Percentiles rank a stretch among this genome's conserved stretches.
Evolutionary conservation across 2,797 vertebrate genomes (phyloP).

Genomic region (Hemitrygon akajei): DNA sequence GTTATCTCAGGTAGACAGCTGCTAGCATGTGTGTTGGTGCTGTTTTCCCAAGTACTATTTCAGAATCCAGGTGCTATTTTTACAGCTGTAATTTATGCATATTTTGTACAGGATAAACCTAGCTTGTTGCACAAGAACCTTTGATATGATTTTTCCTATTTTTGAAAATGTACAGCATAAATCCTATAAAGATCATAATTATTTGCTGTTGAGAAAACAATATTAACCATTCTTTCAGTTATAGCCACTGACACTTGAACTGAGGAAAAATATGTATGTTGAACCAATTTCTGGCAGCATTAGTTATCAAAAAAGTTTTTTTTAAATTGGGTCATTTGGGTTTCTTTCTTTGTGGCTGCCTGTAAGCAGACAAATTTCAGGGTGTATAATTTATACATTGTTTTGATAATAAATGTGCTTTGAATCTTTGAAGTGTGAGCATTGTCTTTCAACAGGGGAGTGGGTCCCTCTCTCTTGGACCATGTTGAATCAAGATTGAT

Average conservation of each 20-base stretch:
- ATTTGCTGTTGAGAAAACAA: background rate
- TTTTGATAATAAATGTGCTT: too few relatives aligned
- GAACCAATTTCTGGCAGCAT: background rate
- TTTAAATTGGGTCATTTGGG: background rate
- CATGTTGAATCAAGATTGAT: background rate
- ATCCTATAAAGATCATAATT: background rate
- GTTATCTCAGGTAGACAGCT: conserved; percentile 10
- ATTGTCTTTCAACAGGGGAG: background rate
- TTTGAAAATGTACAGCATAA: background rate
- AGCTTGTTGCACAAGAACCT: background rate
- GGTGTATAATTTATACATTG: too few relatives aligned
- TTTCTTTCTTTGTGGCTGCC: too few relatives aligned
- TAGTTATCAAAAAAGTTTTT: background rate
- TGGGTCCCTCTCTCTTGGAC: too few relatives aligned
- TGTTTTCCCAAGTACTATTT: background rate
- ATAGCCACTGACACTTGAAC: background rate
- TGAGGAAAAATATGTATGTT: background rate
- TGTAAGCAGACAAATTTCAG: too few relatives aligned
- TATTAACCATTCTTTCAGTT: background rate
- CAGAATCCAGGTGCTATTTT: background rate
- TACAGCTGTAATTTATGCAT: background rate
- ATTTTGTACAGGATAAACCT: background rate
- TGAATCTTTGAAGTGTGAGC: too few relatives aligned
- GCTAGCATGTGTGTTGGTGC: background rate
- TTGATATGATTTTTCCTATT: background rate